Evolutionary conservation across 1,140 invertebrate genomes (phyloP).

Genomic region (Neodiprion virginianus): DNA sequence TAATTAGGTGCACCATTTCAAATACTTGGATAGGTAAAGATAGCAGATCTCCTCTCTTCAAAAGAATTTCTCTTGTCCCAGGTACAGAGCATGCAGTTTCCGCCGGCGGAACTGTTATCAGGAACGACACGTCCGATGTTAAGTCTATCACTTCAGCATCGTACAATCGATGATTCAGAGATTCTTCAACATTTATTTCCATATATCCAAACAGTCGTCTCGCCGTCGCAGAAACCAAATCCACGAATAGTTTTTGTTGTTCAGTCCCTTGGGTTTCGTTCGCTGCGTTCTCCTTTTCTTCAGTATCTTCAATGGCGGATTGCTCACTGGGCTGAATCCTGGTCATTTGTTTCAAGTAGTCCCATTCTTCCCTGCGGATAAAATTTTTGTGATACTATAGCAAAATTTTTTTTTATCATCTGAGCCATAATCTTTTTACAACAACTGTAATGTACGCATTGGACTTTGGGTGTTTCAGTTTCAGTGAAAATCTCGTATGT

Average conservation of each 20-base stretch:
- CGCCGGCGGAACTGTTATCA: constrained; percentile 88
- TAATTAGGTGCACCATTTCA: constrained; percentile 92
- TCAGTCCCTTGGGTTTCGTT: constrained; percentile 67
- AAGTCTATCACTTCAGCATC: constrained; percentile 92
- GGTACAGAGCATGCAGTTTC: constrained; percentile 91
- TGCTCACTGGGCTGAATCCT: constrained; percentile 44
- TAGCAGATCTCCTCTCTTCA: constrained; percentile 81
- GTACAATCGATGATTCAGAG: constrained; percentile 79
- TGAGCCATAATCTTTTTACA: not conserved
- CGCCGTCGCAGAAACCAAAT: constrained; percentile 73
- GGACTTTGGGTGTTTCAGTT: not conserved
- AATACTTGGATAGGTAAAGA: constrained; percentile 88
- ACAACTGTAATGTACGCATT: not conserved
- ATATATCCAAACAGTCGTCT: constrained; percentile 79
- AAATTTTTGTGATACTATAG: constrained; percentile 19
- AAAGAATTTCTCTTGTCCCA: constrained; percentile 81
- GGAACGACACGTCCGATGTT: constrained; percentile 84
- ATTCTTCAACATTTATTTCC: constrained; percentile 75
- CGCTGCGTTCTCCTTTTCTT: constrained; percentile 61
- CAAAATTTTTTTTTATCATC: constrained; percentile 11
- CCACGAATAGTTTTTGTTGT: constrained; percentile 80
- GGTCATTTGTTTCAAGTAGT: constrained; percentile 72
- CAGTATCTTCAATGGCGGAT: constrained; percentile 45
- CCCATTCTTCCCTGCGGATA: constrained; percentile 87
- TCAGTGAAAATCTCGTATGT: no score